phyloP scores from a whole-genome alignment of 2,113 vertebrate genomes.

The Marmota flaviventris region DNA sequence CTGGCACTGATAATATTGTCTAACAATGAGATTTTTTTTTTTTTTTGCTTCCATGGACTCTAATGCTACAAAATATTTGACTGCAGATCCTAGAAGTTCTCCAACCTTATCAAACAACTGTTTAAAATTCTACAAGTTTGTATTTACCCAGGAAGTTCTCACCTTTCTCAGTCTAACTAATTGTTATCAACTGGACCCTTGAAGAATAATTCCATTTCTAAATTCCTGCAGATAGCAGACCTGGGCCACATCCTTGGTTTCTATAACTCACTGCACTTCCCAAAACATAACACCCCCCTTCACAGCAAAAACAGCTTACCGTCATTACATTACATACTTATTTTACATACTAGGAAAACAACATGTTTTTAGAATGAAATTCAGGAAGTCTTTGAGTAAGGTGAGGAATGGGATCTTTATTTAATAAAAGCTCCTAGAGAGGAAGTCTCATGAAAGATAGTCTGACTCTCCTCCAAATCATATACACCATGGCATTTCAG shows the following conservation, averaged over 20 bases:
- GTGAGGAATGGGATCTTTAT: not conserved
- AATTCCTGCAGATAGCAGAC: not conserved
- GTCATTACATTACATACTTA: not conserved
- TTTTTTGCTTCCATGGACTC: not conserved
- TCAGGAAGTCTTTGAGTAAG: conserved; percentile 1
- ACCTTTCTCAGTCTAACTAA: not conserved
- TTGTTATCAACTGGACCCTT: not conserved
- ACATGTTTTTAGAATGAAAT: not conserved
- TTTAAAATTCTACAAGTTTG: not conserved
- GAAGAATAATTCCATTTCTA: not conserved
- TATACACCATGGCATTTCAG: not conserved
- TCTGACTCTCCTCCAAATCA: not conserved
- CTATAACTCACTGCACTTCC: not conserved
- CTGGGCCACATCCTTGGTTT: not conserved
- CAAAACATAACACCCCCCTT: not conserved
- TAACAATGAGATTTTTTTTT: not conserved
- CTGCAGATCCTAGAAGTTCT: not conserved
- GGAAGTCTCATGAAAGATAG: not conserved
- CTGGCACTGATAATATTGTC: not conserved
- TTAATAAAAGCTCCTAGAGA: not conserved
- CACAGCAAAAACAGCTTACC: not conserved
- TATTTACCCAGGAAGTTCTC: not conserved
- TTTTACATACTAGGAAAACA: not conserved
- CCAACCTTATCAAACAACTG: not conserved
- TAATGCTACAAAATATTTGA: not conserved